Conservation (phyloP, 1,140 invertebrate genomes). For the Gryon sp. region DNA sequence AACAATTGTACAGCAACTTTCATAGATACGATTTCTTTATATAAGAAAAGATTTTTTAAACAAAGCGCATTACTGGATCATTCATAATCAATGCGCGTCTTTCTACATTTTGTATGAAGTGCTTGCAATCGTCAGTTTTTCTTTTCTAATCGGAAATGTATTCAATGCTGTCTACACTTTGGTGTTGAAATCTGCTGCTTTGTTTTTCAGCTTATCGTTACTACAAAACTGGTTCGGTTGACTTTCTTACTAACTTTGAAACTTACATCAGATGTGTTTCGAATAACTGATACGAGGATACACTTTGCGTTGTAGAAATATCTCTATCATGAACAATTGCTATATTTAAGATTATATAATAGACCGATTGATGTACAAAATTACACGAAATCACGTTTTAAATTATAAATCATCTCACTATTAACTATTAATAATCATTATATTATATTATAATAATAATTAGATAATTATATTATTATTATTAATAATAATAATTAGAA, state of each 20-base stretch:
- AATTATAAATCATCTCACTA: no score
- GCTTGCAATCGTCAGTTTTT: neutral
- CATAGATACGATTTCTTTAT: no score
- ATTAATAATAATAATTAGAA: no score
- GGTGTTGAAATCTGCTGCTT: conserved; percentile 22
- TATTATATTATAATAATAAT: no score
- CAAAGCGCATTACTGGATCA: no score
- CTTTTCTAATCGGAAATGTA: conserved; percentile 28
- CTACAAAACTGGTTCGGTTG: conserved; percentile 21
- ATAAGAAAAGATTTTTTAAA: no score
- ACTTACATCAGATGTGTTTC: conserved; percentile 37
- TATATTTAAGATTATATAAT: no score
- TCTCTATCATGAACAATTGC: neutral
- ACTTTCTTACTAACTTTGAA: conserved; percentile 33
- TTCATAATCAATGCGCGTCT: no score
- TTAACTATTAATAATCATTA: no score
- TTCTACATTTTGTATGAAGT: conserved; percentile 1
- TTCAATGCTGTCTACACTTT: conserved; percentile 6
- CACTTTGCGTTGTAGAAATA: neutral
- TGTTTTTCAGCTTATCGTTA: conserved; percentile 27
- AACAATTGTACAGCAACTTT: conserved; percentile 15
- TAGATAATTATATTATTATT: no score
- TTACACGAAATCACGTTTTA: no score
- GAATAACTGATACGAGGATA: conserved; percentile 34
- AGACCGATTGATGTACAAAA: no score